A percentile compares a stretch with the other conserved stretches of the same genome.
These are phyloP conservation scores for Morphnarchus princeps DNA, from an alignment of 2,113 vertebrate species.

Conservation along the genomic window DNA sequence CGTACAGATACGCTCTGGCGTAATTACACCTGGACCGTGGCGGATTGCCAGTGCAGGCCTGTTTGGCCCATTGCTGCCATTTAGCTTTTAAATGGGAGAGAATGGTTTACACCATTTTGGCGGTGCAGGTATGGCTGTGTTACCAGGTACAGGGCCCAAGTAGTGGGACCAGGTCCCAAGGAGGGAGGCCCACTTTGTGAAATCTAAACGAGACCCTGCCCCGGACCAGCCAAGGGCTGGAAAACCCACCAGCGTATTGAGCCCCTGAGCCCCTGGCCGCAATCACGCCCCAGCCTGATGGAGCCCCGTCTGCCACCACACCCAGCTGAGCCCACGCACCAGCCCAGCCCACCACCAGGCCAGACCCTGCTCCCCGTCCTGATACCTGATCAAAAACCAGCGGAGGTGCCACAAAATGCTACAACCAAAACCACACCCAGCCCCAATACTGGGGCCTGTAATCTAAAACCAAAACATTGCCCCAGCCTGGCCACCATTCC, in stretches of 20 bases:
- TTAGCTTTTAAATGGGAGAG: background rate
- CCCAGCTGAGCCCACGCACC: background rate
- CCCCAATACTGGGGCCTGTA: background rate
- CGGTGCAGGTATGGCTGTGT: background rate
- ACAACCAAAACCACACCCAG: background rate
- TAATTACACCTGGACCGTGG: background rate
- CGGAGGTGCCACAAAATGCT: background rate
- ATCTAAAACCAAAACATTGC: slow-evolving; percentile 21
- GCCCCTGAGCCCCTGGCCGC: fast-evolving
- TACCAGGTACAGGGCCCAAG: background rate
- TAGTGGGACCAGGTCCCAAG: background rate
- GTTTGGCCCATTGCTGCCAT: background rate
- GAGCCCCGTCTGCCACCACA: background rate
- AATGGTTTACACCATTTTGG: background rate
- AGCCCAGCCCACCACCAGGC: background rate
- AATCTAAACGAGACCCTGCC: background rate
- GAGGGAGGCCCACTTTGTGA: background rate
- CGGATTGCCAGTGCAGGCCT: background rate
- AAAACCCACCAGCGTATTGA: background rate
- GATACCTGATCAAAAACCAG: background rate
- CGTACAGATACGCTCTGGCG: background rate
- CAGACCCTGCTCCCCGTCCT: background rate
- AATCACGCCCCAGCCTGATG: background rate
- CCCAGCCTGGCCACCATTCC: background rate
- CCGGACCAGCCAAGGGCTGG: background rate